These are phyloP conservation scores for Brachionus plicatilis DNA, from an alignment of 1,140 invertebrate species.

Conservation along the genomic window DNA sequence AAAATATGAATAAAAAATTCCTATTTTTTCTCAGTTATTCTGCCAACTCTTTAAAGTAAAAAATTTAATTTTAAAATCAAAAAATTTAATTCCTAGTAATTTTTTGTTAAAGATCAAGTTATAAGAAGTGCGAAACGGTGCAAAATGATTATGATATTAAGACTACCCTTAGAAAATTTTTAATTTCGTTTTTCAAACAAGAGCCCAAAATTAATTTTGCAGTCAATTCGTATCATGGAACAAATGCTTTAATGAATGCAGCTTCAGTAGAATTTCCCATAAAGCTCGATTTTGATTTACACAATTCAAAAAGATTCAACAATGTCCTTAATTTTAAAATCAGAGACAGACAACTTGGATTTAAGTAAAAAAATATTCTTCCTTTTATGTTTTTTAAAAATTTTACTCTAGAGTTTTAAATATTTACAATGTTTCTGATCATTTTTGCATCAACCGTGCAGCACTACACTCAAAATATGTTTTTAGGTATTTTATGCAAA, in stretches of 20 bases:
- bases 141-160: not conserved
- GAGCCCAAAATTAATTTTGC: not conserved
- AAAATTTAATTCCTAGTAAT: not conserved
- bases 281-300: not conserved
- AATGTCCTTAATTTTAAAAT: constrained; percentile 4
- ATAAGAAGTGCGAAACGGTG: not conserved
- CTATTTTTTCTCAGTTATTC: not conserved
- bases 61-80: not conserved
- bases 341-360: not conserved
- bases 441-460: not conserved
- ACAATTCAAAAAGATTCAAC: not conserved
- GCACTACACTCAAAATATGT: not conserved
- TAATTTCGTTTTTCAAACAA: constrained; percentile 1
- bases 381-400: not conserved
- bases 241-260: not conserved
- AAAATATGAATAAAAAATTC: not conserved
- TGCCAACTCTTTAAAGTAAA: not conserved
- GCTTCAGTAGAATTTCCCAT: not conserved
- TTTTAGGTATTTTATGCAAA: not conserved
- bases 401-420: not conserved
- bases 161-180: not conserved
- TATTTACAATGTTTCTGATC: not conserved
- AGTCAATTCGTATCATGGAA: not conserved
- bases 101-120: not conserved
- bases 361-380: not conserved